Percentiles rank a stretch among this genome's conserved stretches.
These are phyloP conservation scores for Callopanchax toddi DNA, from an alignment of 2,113 vertebrate genomes.

Conservation along the genomic window DNA sequence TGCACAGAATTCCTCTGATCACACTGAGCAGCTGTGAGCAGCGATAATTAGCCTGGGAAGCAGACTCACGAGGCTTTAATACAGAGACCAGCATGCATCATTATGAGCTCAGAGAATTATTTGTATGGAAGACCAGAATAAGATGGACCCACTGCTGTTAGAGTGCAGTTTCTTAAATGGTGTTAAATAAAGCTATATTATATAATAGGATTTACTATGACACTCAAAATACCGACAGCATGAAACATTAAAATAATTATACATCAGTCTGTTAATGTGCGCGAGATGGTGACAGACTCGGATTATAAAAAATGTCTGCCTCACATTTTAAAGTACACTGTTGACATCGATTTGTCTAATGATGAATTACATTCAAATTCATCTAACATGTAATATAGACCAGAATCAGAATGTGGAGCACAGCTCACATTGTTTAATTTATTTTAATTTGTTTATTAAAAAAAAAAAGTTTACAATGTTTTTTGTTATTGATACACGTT, in stretches of 20 bases:
- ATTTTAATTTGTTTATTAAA: too few species aligned
- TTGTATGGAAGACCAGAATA: constrained; percentile 7
- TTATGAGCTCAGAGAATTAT: constrained; percentile 4
- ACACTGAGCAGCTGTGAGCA: neutral
- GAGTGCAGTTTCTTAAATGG: neutral
- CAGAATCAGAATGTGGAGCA: too few species aligned
- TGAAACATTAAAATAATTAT: neutral
- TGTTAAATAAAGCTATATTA: constrained; percentile 11
- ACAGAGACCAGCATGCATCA: neutral
- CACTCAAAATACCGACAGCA: neutral
- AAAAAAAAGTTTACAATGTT: too few species aligned
- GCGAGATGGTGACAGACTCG: too few species aligned
- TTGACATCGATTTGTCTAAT: too few species aligned
- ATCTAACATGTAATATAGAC: too few species aligned
- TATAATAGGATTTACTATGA: neutral
- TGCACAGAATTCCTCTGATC: neutral
- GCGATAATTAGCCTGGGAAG: neutral
- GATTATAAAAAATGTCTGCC: too few species aligned
- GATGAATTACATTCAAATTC: too few species aligned
- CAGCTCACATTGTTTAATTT: too few species aligned
- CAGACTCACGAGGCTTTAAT: neutral
- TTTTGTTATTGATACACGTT: too few species aligned
- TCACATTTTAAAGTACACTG: too few species aligned
- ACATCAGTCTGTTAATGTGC: neutral
- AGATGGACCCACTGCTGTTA: constrained; percentile 1